phyloP scores from a whole-genome alignment of 2,797 vertebrate genomes.

The Lutjanus argentimaculatus region DNA sequence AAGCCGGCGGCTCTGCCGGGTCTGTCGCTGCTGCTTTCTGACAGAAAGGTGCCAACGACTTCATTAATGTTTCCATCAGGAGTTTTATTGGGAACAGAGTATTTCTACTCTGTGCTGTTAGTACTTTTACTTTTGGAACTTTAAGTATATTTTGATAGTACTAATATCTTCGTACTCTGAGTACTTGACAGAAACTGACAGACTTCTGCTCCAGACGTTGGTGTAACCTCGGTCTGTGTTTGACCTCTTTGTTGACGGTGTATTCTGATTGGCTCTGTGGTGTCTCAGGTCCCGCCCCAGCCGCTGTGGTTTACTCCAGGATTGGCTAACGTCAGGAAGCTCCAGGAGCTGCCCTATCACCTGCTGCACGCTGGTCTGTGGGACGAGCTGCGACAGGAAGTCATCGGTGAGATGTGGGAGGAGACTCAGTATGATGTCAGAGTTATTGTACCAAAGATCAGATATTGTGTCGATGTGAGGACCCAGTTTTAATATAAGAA shows the following conservation, averaged over 20 bases:
- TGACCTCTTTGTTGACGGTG: neutral
- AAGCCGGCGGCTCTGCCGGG: conserved; percentile 83
- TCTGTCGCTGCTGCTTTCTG: conserved; percentile 81
- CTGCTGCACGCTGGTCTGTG: conserved; percentile 81
- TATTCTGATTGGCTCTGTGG: conserved; percentile 33
- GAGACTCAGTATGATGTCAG: neutral
- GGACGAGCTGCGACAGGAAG: conserved; percentile 84
- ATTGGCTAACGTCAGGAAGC: conserved; percentile 86
- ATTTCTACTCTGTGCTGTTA: too few relatives aligned
- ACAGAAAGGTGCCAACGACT: conserved; percentile 86
- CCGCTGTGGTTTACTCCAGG: conserved; percentile 88
- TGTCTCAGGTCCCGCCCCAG: conserved; percentile 86
- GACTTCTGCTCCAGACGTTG: neutral
- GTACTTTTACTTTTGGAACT: too few relatives aligned
- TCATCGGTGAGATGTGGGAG: conserved; percentile 81
- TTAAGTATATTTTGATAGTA: too few relatives aligned
- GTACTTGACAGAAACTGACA: too few relatives aligned
- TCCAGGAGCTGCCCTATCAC: conserved; percentile 88
- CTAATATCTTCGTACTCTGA: too few relatives aligned
- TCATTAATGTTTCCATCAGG: too few relatives aligned
- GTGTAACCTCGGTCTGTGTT: neutral
- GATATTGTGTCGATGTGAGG: too few relatives aligned
- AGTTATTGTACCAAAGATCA: too few relatives aligned
- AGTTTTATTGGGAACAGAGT: too few relatives aligned
- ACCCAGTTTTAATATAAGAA: too few relatives aligned